Percentiles rank a stretch among this genome's conserved stretches.
Conservation (phyloP, 2,797 vertebrate genomes). For the Vipera ursinii region DNA sequence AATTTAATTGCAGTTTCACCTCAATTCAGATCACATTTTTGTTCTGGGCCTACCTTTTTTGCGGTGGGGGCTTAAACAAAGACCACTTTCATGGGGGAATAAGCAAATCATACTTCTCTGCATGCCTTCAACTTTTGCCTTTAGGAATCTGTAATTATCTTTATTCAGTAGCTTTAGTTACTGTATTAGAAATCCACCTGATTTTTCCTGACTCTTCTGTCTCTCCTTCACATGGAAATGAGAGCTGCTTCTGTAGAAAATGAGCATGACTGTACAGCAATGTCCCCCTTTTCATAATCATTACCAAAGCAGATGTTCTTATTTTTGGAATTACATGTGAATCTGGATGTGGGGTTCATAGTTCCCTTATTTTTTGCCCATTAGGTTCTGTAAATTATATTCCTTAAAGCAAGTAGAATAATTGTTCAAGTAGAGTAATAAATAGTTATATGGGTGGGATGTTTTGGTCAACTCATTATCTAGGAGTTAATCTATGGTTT, state of each 20-base stretch:
- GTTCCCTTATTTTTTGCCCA: neutral
- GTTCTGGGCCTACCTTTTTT: neutral
- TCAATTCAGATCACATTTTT: neutral
- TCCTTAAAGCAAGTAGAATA: neutral
- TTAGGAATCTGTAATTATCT: neutral
- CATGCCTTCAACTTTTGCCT: neutral
- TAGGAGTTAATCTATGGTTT: neutral
- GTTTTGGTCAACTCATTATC: neutral
- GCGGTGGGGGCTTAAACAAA: neutral
- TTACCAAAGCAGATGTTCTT: neutral
- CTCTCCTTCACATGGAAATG: neutral
- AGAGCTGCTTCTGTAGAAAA: neutral
- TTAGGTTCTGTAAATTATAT: neutral
- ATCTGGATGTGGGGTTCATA: neutral
- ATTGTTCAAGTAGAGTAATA: neutral
- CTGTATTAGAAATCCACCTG: neutral
- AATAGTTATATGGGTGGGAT: neutral
- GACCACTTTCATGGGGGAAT: neutral
- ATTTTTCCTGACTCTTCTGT: neutral
- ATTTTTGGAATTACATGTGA: neutral
- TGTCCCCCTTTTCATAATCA: neutral
- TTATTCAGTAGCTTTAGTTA: neutral
- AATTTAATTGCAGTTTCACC: neutral
- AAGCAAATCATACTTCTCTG: neutral
- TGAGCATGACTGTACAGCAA: neutral